A percentile compares a stretch with the other conserved stretches of the same genome.
These are phyloP conservation scores for Periparus ater DNA, from an alignment of 2,797 vertebrate genomes.

Conservation along the genomic window DNA sequence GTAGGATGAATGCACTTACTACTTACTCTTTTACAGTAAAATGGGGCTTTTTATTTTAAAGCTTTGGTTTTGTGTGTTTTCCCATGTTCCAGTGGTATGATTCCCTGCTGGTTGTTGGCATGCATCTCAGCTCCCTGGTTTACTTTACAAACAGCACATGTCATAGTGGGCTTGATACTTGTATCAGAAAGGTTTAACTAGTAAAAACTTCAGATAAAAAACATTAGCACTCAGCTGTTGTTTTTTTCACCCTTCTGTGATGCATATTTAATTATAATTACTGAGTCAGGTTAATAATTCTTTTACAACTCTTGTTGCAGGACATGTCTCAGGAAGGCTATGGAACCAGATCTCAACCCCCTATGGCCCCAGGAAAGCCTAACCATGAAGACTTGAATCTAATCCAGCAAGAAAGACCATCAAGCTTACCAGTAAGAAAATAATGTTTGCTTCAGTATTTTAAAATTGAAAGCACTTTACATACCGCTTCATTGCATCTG, in stretches of 20 bases:
- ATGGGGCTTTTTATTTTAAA: not conserved
- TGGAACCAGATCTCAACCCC: conserved; percentile 85
- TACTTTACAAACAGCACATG: not conserved
- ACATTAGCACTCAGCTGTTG: not conserved
- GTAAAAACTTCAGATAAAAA: not conserved
- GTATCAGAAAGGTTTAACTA: not conserved
- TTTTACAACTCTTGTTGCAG: conserved; percentile 71
- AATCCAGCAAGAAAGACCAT: conserved; percentile 87
- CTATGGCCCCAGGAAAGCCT: conserved; percentile 88
- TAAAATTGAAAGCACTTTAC: not conserved
- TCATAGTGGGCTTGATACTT: not conserved
- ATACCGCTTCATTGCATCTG: not conserved
- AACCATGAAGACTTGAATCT: conserved; percentile 91
- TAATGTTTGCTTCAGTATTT: conserved; percentile 29
- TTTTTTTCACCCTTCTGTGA: not conserved
- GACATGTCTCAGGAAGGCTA: conserved; percentile 91
- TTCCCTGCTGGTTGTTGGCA: not conserved
- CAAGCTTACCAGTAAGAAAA: conserved; percentile 91
- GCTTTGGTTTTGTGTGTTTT: not conserved
- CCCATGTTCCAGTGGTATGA: not conserved
- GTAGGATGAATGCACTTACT: not conserved
- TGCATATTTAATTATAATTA: not conserved
- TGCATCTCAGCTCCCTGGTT: not conserved
- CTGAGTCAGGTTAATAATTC: conserved; percentile 4
- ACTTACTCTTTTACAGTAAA: not conserved